Base-by-base conservation (phyloP, 2,888 invertebrate genomes). In the Drosophila neonasuta region DNA sequence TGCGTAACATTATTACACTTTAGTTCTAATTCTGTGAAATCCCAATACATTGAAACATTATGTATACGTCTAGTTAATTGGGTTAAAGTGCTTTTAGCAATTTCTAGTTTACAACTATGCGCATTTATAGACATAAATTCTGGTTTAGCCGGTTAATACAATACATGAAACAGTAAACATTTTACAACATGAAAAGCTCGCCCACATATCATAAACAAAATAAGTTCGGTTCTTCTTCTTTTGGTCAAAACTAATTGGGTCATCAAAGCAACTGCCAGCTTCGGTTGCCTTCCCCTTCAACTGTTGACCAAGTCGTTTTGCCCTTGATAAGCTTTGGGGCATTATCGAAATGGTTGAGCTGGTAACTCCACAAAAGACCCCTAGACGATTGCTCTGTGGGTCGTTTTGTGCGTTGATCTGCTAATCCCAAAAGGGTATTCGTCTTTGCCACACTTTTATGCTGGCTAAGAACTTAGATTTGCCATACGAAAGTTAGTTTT, bases 401-500 rank as follows among this genome's bases (percentile, higher is more conserved):
- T 69, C 62, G 63, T 68, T 82, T 36, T 82, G 77, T 83, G 69
- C 64, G 71, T 70, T 83, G 86, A 86, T 83, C 81, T 87, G 86
- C 68, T 81, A 81, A 81, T 86, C 86, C 80, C 48, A 68, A 80
- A 87, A 83, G 78, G 88, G 86, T 74, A 71, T 29, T 56, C 59
- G 39, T 32, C 42, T 54, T 46, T 46, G 34, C 13, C 34, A 36
- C 30, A 13, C 17, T 15, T 45, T 44, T 5, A 15, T 62, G 56
- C 52, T 36, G 24, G 55, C 52, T 46, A 39, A 66, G 67, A 69
- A 60, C 64, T 32, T 20, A 49, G 66, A 50, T 68, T 79, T 59
- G 29, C 51, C 63, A 66, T 65, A 74, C 78, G 64, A 79, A 64
- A 86, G 54, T 52, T 36, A 55, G 36, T 8, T 11, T 44, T 65